phyloP scores from a whole-genome alignment of 2,888 invertebrate genomes.

The Tenodera sinensis region DNA sequence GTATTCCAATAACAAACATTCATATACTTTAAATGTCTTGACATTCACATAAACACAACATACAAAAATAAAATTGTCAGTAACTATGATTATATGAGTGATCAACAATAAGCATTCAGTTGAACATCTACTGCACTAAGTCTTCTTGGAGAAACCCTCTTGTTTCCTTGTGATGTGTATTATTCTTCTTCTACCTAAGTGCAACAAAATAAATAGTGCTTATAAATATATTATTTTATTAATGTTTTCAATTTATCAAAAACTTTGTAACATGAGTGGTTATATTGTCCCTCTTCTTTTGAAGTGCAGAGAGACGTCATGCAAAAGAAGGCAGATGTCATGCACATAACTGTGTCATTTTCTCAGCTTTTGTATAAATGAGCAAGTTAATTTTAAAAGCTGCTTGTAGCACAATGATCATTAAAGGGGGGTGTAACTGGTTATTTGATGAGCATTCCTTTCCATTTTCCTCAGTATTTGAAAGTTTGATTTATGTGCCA shows the following conservation, averaged over 20 bases:
- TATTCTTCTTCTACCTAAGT: slow-evolving; percentile 23
- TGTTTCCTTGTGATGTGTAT: background rate
- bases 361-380: background rate
- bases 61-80: background rate
- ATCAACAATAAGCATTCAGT: background rate
- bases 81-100: background rate
- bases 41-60: background rate
- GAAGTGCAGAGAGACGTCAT: background rate
- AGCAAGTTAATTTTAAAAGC: background rate
- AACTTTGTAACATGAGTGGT: background rate
- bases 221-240: background rate
- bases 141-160: slow-evolving; percentile 1
- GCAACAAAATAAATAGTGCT: slow-evolving; percentile 9
- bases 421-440: background rate
- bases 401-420: background rate
- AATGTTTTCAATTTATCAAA: background rate
- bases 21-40: background rate
- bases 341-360: background rate
- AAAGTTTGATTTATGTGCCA: too few species aligned
- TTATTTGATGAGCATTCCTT: too few species aligned
- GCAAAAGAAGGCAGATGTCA: background rate
- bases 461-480: too few species aligned
- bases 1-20: slow-evolving; percentile 1
- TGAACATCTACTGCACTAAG: background rate
- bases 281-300: background rate